A percentile compares a stretch with the other conserved stretches of the same genome.
Conservation (phyloP, 2,888 invertebrate species). For the Tolmerus cingulatus region DNA sequence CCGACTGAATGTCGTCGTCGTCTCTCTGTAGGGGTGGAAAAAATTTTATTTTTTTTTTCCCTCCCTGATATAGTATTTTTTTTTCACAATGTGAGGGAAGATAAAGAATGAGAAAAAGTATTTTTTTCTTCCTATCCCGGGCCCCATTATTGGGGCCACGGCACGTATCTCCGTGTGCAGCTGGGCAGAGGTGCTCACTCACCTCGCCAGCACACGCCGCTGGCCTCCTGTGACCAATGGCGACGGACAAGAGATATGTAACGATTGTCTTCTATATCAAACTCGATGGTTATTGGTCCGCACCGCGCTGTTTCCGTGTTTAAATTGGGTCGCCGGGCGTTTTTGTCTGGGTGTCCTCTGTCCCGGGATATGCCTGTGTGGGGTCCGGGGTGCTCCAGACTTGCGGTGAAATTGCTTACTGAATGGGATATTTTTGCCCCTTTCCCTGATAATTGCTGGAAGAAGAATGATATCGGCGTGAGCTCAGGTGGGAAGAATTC, state of each 20-base stretch:
- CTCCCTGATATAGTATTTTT: not conserved
- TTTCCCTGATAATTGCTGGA: conserved; percentile 27
- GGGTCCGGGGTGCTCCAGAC: not conserved
- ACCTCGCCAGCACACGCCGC: conserved; percentile 20
- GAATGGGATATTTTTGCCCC: conserved; percentile 24
- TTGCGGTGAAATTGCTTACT: conserved; percentile 36
- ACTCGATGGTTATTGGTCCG: conserved; percentile 53
- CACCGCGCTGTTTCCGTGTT: conserved; percentile 43
- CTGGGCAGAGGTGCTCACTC: conserved; percentile 22
- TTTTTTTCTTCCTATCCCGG: not conserved
- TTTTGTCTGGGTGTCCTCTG: conserved; percentile 19
- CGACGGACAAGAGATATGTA: conserved; percentile 52
- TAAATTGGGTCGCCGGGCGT: conserved; percentile 30
- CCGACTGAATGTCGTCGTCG: not conserved
- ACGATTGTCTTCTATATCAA: conserved; percentile 52
- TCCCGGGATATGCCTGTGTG: not conserved
- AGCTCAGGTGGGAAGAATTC: conserved; percentile 7
- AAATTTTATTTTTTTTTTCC: conserved; percentile 4
- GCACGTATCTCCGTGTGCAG: conserved; percentile 18
- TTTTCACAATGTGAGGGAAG: conserved; percentile 39
- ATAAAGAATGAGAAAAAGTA: conserved; percentile 38
- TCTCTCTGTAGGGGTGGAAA: conserved; percentile 11
- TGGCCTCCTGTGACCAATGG: conserved; percentile 53
- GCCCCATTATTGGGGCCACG: conserved; percentile 10
- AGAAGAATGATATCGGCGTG: conserved; percentile 19